Conservation (phyloP, 2,797 vertebrate genomes). For the Meriones psammophilus region DNA sequence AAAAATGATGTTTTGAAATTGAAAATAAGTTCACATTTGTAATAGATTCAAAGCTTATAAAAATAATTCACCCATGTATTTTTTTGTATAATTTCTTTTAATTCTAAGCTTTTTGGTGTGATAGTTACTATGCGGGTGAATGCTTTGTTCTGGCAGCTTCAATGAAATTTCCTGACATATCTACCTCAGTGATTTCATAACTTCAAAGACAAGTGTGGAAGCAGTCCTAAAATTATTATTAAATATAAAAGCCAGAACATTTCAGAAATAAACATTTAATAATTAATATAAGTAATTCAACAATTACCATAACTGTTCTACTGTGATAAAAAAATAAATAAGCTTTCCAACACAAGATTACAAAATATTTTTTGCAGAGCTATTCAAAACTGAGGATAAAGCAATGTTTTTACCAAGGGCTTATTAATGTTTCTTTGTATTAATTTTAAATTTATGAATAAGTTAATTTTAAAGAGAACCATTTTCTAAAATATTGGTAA, state of each 20-base stretch:
- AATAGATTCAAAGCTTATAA: not conserved
- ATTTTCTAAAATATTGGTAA: not conserved
- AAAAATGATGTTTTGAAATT: not conserved
- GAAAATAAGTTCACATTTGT: not conserved
- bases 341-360: not conserved
- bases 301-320: not conserved
- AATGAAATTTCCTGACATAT: not conserved
- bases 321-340: not conserved
- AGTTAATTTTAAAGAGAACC: not conserved
- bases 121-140: not conserved
- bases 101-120: constrained; percentile 18
- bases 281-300: not conserved
- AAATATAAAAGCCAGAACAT: not conserved
- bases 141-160: not conserved
- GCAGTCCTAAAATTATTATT: not conserved
- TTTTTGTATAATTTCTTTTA: not conserved
- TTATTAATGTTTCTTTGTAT: not conserved
- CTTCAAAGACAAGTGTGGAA: not conserved
- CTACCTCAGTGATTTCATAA: not conserved
- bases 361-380: not conserved
- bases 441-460: not conserved
- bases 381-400: not conserved
- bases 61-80: not conserved
- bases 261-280: not conserved
- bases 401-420: not conserved